Conservation (phyloP, 2,113 vertebrate genomes). For the Eolophus roseicapilla region DNA sequence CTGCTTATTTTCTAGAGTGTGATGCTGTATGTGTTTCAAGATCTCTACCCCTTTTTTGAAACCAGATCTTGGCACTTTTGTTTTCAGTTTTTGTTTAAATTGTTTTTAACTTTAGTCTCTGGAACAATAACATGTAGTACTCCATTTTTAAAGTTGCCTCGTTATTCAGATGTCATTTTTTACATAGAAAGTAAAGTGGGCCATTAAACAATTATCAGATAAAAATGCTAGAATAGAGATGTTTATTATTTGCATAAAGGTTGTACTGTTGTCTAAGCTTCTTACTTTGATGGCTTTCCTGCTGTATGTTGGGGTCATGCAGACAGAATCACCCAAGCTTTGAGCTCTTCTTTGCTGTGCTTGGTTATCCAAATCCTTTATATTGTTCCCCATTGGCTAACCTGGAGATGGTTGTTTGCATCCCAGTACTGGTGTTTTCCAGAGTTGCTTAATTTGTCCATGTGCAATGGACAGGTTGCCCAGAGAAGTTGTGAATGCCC, state of each 20-base stretch:
- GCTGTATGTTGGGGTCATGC: neutral
- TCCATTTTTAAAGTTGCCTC: neutral
- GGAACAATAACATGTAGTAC: neutral
- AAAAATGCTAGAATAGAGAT: neutral
- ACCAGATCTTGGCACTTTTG: neutral
- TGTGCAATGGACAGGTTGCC: neutral
- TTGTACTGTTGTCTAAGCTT: neutral
- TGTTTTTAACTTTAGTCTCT: neutral
- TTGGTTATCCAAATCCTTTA: neutral
- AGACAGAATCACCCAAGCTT: neutral
- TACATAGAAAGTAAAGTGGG: neutral
- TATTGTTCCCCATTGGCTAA: neutral
- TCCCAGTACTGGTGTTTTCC: neutral
- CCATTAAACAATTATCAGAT: neutral
- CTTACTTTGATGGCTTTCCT: neutral
- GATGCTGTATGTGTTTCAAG: neutral
- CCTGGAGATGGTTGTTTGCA: neutral
- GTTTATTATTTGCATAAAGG: neutral
- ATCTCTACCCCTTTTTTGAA: neutral
- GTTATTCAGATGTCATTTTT: neutral
- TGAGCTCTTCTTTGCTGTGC: neutral
- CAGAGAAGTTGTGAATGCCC: neutral
- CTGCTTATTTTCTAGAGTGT: neutral
- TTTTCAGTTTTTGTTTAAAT: neutral
- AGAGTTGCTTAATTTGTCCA: neutral